Conservation (phyloP, 1,140 invertebrate genomes). For the Neomicropteryx cornuta region DNA sequence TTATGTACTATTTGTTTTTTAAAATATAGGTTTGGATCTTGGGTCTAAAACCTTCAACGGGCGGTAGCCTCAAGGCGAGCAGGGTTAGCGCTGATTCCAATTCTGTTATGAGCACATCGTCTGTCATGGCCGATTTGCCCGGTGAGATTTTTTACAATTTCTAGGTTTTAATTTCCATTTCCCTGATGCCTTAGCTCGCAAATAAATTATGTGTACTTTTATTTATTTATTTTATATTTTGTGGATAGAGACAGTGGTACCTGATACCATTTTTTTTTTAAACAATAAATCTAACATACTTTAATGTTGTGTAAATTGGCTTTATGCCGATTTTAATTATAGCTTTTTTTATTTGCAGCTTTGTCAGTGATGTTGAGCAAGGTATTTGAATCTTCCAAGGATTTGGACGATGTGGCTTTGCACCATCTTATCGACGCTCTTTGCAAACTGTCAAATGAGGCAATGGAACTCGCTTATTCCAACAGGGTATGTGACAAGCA, state of each 20-base stretch:
- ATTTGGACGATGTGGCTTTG: constrained; percentile 87
- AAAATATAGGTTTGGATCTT: constrained; percentile 81
- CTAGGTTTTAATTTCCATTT: background rate
- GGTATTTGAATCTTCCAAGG: constrained; percentile 89
- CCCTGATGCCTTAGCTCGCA: background rate
- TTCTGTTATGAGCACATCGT: constrained; percentile 90
- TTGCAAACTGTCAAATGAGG: constrained; percentile 91
- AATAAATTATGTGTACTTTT: no score
- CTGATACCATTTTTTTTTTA: no score
- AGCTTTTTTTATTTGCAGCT: constrained; percentile 42
- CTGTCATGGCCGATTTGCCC: constrained; percentile 91
- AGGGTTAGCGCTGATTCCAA: constrained; percentile 63
- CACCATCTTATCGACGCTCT: constrained; percentile 95
- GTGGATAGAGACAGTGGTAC: no score
- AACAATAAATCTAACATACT: no score
- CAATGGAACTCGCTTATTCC: constrained; percentile 93
- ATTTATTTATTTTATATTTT: no score
- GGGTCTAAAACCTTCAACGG: constrained; percentile 88
- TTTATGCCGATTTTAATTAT: no score
- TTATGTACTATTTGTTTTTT: no score
- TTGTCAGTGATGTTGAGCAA: constrained; percentile 86
- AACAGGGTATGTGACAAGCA: constrained; percentile 59
- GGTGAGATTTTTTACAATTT: constrained; percentile 22
- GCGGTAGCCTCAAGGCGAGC: constrained; percentile 79
- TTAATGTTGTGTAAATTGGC: no score